These are phyloP conservation scores for Apodemia mormo DNA, from an alignment of 2,888 invertebrate species.

Conservation along the genomic window DNA sequence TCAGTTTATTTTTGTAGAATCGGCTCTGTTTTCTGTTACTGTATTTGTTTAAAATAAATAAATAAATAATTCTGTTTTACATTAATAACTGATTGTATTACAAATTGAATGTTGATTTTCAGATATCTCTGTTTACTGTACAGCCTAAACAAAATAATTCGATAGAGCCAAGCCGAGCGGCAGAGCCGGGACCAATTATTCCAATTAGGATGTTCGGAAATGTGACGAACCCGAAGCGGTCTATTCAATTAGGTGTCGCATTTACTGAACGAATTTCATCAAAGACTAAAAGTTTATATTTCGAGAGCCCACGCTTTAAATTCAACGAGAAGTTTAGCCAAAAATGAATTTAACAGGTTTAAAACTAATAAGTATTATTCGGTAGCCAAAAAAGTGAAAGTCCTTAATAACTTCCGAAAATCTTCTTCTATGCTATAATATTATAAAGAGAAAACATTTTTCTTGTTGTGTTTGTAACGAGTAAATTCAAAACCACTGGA, in stretches of 20 bases:
- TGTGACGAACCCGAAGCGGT: slow-evolving; percentile 3
- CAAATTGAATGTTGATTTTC: neutral
- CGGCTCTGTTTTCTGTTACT: too few relatives aligned
- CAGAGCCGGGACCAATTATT: neutral
- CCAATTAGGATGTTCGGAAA: neutral
- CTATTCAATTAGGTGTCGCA: slow-evolving; percentile 5
- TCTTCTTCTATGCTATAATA: too few relatives aligned
- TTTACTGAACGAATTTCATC: neutral
- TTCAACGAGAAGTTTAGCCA: neutral
- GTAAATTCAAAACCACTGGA: too few relatives aligned
- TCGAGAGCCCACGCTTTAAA: neutral
- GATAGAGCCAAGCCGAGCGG: neutral
- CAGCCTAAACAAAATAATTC: slow-evolving; percentile 1
- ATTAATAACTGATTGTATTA: neutral
- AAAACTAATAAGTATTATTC: too few relatives aligned
- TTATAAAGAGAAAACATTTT: too few relatives aligned
- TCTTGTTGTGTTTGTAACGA: too few relatives aligned
- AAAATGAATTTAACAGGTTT: too few relatives aligned
- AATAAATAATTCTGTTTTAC: too few relatives aligned
- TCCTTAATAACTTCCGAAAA: too few relatives aligned
- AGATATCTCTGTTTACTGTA: neutral
- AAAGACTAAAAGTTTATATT: neutral
- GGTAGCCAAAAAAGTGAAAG: too few relatives aligned
- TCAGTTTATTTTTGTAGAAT: too few relatives aligned
- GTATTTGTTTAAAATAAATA: too few relatives aligned